Evolutionary conservation across 2,888 invertebrate genomes (phyloP), one percentile per base, ranked within the genome.

Genomic region (Julus scanicus): DNA sequence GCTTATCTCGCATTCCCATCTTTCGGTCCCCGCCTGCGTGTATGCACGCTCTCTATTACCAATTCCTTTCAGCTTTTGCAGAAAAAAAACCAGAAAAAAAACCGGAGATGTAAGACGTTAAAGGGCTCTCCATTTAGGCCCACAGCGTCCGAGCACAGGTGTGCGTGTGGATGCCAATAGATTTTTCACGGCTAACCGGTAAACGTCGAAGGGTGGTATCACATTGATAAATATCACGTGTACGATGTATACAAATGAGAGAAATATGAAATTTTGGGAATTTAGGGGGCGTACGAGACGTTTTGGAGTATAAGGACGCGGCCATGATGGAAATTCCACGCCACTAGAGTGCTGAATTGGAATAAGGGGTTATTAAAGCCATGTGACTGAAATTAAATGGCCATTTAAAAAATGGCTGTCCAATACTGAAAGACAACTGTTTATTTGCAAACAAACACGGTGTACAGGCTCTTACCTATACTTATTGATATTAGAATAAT

Each of bases 1-100:
- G 87, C 87, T 87, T 87, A 87, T 87, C 87, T 87, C 57, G 53
- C 87, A 87, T 87, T 87, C 87, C 87, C 87, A 87, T 87, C 87
- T 84, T 84, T 39, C 15, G 17, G 84, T 84, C 84, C 20, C 84
- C 84, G 84, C 84, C 84, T 84, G 39, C 84, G 84, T 37, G 84
- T 84, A 37, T 63, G 57, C 57, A 63, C 57, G 53, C 57, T 63
- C 57, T 63, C 57, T 63, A 63, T 63, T 63, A 63, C 57, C 17
- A n/a, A 63, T 6, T 63, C n/a, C 57, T n/a, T n/a, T 63, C 53
- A 53, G 53, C 53, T 13, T 53, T 11, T 53, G 13, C 15, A 53
- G 53, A 53, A 53, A 13, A 53, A 53, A 6, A 63, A 29, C 29
- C 29, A 63, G 57, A 63, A n/a, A 63, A n/a, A 63, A n/a, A 63